Conservation (phyloP, 2,797 vertebrate species). For the Arrhamphus sclerolepis region DNA sequence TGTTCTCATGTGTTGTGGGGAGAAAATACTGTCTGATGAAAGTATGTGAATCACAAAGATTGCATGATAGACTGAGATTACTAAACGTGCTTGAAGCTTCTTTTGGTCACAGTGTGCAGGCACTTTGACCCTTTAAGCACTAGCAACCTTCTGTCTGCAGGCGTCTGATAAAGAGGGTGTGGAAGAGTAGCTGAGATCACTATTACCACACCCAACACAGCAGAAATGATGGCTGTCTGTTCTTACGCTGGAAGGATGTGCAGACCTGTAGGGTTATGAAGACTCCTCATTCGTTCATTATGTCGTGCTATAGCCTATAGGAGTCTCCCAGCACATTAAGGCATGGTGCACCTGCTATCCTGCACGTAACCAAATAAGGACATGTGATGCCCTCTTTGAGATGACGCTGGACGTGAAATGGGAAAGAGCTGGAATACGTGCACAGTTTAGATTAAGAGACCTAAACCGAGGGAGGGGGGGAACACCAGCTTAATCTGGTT, state of each 20-base stretch:
- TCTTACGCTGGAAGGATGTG: conserved; percentile 3
- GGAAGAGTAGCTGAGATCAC: conserved; percentile 48
- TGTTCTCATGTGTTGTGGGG: conserved; percentile 8
- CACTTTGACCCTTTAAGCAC: conserved; percentile 56
- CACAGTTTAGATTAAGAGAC: conserved; percentile 17
- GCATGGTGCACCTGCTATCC: conserved; percentile 51
- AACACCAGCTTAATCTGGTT: conserved; percentile 56
- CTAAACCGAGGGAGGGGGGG: conserved; percentile 36
- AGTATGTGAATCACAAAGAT: conserved; percentile 7
- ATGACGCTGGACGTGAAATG: conserved; percentile 62
- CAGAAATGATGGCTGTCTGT: conserved; percentile 13
- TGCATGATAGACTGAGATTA: conserved; percentile 3
- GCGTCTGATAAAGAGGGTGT: conserved; percentile 60
- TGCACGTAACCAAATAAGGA: conserved; percentile 73
- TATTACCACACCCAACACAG: conserved; percentile 11
- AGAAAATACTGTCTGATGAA: conserved; percentile 29
- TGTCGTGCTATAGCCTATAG: conserved; percentile 18
- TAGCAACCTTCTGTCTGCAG: conserved; percentile 20
- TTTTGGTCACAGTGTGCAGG: conserved; percentile 18
- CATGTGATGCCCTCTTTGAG: conserved; percentile 40
- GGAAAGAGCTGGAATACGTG: background rate
- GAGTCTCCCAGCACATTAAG: conserved; percentile 51
- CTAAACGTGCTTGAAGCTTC: conserved; percentile 13
- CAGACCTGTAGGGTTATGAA: background rate
- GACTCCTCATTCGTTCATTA: conserved; percentile 42